Base-by-base conservation (phyloP, 2,888 invertebrate genomes). In the Clostera curtula region DNA sequence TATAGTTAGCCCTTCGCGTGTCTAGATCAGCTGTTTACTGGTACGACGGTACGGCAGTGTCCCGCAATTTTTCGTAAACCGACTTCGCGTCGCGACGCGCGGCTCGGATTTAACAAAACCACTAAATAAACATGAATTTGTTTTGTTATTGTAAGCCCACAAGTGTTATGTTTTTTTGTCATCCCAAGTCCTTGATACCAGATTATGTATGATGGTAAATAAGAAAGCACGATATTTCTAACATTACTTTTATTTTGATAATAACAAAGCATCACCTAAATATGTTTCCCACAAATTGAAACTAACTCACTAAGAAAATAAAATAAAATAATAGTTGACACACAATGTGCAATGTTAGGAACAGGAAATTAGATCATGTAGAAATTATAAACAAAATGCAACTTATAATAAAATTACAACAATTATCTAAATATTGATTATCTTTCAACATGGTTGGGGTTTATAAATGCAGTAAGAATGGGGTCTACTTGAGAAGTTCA, bases 251-350 rank as follows among this genome's bases (percentile, higher is more conserved):
- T 66, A 68, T 70, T 74, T 61, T 67, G 70, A 60, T 64, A n/a
- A n/a, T n/a, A 72, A 76, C 70, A 71, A 72, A 71, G 65, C 64
- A 66, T 67, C 58, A 68, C 61, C 68, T 71, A 70, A 66, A 56
- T 60, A 56, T 54, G 50, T 58, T 54, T 49, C 47, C 35, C 40
- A 56, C 47, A 53, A 56, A 51, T 47, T 40, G 55, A 49, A 45
- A 50, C 44, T 52, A 51, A 46, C 26, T 34, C 46, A 55, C 45
- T 47, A 49, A 49, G 40, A 45, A 57, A 49, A 45, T 31, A 42
- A 42, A 37, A 46, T n/a, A 42, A 47, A 42, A 50, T 39, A 47
- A 51, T 53, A 49, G 44, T 49, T 49, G 34, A 50, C 36, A 47
- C 35, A 42, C 40, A 46, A 39, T 49, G 31, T 40, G 37, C 27